These are phyloP conservation scores for Lasioglossum zephyrum DNA, from an alignment of 2,888 invertebrate species.

Conservation along the genomic window DNA sequence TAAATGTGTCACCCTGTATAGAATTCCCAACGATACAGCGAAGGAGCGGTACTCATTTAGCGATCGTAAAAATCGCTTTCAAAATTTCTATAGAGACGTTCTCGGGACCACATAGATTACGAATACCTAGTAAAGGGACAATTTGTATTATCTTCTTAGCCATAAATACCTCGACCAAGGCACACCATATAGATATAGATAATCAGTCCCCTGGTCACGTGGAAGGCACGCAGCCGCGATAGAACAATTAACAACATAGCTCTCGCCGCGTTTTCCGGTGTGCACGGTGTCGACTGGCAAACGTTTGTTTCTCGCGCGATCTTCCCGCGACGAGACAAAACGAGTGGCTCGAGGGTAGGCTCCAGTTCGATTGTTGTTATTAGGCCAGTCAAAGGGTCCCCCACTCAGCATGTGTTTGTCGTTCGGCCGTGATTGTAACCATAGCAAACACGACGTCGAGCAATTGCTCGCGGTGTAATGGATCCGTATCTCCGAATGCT, in stretches of 20 bases:
- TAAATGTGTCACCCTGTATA: no score
- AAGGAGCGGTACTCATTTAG: no score
- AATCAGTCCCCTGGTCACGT: conserved; percentile 10
- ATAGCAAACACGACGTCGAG: background rate
- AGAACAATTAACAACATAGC: conserved; percentile 62
- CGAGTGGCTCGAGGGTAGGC: conserved; percentile 43
- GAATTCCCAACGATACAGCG: no score
- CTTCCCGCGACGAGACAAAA: conserved; percentile 60
- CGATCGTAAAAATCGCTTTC: no score
- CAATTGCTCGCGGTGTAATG: background rate
- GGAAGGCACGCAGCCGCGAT: conserved; percentile 16
- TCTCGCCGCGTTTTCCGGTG: conserved; percentile 31
- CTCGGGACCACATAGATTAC: no score
- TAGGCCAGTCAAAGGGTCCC: conserved; percentile 45
- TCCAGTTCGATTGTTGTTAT: conserved; percentile 59
- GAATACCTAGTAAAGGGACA: no score
- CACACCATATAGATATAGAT: no score
- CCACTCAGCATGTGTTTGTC: conserved; percentile 36
- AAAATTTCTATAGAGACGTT: no score
- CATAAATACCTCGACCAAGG: no score
- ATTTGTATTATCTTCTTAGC: no score
- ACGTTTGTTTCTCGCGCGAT: conserved; percentile 58
- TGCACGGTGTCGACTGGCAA: conserved; percentile 35
- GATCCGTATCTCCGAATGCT: background rate
- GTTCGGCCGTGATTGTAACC: conserved; percentile 27